Percentiles rank a stretch among this genome's conserved stretches.
Evolutionary conservation across 2,797 vertebrate species (phyloP).

Genomic region (Sarcophilus harrisii): DNA sequence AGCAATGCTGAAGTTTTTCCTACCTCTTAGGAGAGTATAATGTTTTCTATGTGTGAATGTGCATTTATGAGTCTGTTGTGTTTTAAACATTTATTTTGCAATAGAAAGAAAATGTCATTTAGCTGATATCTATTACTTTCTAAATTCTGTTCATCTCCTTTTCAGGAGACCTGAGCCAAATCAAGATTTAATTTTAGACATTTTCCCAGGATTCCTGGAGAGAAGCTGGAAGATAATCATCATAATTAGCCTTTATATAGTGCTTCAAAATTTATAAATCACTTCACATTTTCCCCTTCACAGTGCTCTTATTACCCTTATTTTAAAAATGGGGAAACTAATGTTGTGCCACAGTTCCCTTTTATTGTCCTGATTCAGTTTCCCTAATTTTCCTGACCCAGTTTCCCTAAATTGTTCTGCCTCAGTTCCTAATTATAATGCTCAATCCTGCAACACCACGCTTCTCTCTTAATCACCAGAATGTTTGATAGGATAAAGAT

Average conservation of each 20-base stretch:
- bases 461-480: no score
- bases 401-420: no score
- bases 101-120: background rate
- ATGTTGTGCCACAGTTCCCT: no score
- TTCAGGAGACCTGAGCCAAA: background rate
- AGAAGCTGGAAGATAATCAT: background rate
- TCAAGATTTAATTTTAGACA: background rate
- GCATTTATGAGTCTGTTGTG: no score
- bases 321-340: no score
- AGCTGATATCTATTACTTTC: background rate
- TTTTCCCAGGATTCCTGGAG: background rate
- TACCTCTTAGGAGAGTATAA: background rate
- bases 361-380: no score
- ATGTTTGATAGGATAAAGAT: no score
- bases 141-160: background rate
- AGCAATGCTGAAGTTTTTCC: background rate
- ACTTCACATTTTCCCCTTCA: background rate
- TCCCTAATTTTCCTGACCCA: no score
- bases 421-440: no score
- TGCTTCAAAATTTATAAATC: no score
- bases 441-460: no score
- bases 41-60: background rate
- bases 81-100: background rate
- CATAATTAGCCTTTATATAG: background rate
- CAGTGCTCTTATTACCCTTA: no score